Conservation (phyloP, 2,888 invertebrate species). For the Nemotelus nigrinus region DNA sequence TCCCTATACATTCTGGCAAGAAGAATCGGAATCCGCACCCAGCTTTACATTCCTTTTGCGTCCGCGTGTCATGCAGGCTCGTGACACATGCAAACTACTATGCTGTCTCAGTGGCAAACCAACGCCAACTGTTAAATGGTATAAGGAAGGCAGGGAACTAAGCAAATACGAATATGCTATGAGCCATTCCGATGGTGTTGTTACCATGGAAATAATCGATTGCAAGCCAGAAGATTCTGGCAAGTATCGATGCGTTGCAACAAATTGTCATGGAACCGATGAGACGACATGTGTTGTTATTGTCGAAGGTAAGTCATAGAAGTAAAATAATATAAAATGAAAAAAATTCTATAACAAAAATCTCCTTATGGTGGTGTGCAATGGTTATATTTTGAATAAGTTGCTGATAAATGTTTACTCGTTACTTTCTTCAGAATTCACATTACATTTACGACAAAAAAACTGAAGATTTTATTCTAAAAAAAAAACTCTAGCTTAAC, state of each 20-base stretch:
- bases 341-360: background rate
- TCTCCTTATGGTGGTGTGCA: background rate
- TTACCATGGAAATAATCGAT: slow-evolving; percentile 95
- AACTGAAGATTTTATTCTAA: too few species aligned
- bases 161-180: slow-evolving; percentile 91
- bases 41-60: slow-evolving; percentile 98
- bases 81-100: slow-evolving; percentile 96
- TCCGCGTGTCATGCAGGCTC: slow-evolving; percentile 96
- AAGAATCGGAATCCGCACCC: slow-evolving; percentile 92
- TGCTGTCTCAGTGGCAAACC: slow-evolving; percentile 97
- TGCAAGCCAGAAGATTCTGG: slow-evolving; percentile 96
- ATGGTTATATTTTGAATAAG: background rate
- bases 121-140: slow-evolving; percentile 91
- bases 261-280: slow-evolving; percentile 92
- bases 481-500: too few species aligned
- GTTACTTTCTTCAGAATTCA: too few species aligned
- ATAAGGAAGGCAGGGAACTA: slow-evolving; percentile 91
- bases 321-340: background rate
- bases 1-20: slow-evolving; percentile 90
- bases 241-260: slow-evolving; percentile 93
- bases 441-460: too few species aligned
- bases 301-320: slow-evolving; percentile 81
- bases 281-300: slow-evolving; percentile 96
- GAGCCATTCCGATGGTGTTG: slow-evolving; percentile 92
- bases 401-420: background rate